Evolutionary conservation across 2,888 invertebrate species (phyloP), one percentile per base, ranked within the genome.

Genomic region (Tineola bisselliella): DNA sequence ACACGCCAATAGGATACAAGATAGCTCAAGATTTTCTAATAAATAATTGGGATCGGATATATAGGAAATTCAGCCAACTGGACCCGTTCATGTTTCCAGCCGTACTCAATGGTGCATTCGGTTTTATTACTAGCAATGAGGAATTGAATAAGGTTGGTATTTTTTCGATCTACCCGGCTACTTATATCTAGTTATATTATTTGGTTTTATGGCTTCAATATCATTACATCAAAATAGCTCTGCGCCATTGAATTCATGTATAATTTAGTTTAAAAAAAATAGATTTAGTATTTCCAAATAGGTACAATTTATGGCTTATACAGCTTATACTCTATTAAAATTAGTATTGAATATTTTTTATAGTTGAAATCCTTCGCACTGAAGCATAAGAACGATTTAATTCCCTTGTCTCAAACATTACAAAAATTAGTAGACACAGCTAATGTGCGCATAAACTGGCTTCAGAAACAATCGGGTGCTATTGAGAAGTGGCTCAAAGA

Each of bases 21-120:
- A 81, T 93, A 17, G 95, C 95, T 0, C 95, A 94, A 70, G 89
- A 90, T 66, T 94, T 91, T 72, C 82, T 97, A 6, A 81, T 92
- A 15, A 88, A 89, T 18, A 89, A 94, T 74, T 95, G 94, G 91
- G 75, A 86, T 8, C 80, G 87, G 1, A 89, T 94, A 0, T 73
- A 79, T 68, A 63, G 59, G 17, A 75, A 68, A 62, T 84, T 84
- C 73, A 73, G 74, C 0, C 65, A 68, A 0, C 72, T 84, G 68
- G 88, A 88, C 67, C 66, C 81, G 1, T 84, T 86, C 67, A 80
- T 79, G 66, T 77, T 87, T 68, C 75, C 78, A 13, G 65, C 72
- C 0, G 75, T 83, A 1, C 66, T 88, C 0, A 75, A 68, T 31
- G 79, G 81, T 0, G 79, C 81, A 3, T 88, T 87, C 64, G 81